These are phyloP conservation scores for Phataginus tetradactyla DNA, from an alignment of 2,797 vertebrate genomes.

Conservation along the genomic window DNA sequence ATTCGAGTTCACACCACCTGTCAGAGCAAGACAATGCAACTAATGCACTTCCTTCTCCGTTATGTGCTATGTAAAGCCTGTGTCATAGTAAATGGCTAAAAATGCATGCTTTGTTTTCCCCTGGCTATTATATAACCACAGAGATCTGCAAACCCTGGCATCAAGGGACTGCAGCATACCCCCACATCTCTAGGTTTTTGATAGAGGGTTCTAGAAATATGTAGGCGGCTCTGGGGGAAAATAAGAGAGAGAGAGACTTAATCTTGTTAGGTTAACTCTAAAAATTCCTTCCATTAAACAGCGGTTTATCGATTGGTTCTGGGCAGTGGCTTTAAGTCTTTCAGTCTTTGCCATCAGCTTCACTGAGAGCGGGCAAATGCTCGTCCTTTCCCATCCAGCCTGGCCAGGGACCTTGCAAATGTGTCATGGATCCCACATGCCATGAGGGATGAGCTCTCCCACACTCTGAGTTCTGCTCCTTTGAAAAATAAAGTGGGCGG, in stretches of 20 bases:
- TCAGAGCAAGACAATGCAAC: rapidly evolving
- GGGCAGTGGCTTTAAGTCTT: background rate
- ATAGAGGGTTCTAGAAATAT: background rate
- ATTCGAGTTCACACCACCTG: no score
- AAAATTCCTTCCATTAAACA: no score
- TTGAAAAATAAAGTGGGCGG: background rate
- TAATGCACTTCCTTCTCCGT: rapidly evolving
- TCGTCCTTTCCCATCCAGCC: background rate
- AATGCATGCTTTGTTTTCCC: background rate
- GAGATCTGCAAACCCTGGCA: background rate
- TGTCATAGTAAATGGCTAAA: background rate
- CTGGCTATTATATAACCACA: rapidly evolving
- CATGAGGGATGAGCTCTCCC: background rate
- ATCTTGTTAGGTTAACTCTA: background rate
- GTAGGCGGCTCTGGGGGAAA: background rate
- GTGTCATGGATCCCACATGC: background rate
- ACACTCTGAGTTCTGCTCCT: background rate
- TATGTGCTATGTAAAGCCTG: rapidly evolving
- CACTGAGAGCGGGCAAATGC: rapidly evolving
- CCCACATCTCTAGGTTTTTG: background rate
- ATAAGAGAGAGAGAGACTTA: background rate
- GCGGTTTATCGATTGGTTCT: background rate
- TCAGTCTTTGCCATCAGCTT: background rate
- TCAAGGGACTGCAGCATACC: background rate
- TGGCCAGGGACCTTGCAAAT: background rate